Conservation (phyloP, 2,888 invertebrate genomes). For the Volucella zonaria region DNA sequence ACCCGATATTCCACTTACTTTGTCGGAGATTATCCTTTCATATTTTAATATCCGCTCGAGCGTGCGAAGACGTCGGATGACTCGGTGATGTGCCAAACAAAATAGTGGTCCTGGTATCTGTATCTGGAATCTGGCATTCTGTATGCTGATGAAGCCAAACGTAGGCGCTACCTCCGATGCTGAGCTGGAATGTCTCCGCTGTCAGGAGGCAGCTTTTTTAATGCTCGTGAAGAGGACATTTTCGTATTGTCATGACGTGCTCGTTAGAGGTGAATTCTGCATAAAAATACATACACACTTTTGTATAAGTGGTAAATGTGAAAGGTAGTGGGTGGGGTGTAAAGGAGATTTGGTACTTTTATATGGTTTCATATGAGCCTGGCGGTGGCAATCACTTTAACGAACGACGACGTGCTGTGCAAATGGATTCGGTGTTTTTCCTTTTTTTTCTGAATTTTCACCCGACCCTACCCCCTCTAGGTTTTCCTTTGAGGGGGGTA, state of each 20-base stretch:
- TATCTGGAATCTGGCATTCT: background rate
- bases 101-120: slow-evolving; percentile 50
- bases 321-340: background rate
- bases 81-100: slow-evolving; percentile 67
- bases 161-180: slow-evolving; percentile 24
- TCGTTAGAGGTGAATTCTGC: slow-evolving; percentile 69
- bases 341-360: background rate
- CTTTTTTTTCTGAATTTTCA: slow-evolving; percentile 23
- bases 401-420: slow-evolving; percentile 71
- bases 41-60: slow-evolving; percentile 73
- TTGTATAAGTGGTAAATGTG: background rate
- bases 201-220: slow-evolving; percentile 55
- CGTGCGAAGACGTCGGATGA: slow-evolving; percentile 71
- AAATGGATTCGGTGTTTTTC: slow-evolving; percentile 67
- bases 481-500: slow-evolving; percentile 16
- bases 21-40: slow-evolving; percentile 74
- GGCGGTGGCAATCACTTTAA: slow-evolving; percentile 69
- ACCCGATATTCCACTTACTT: slow-evolving; percentile 74
- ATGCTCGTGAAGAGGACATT: slow-evolving; percentile 43
- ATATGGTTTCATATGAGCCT: slow-evolving; percentile 44
- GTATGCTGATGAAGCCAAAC: background rate
- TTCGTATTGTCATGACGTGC: slow-evolving; percentile 70
- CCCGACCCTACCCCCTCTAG: background rate
- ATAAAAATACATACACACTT: slow-evolving; percentile 30
- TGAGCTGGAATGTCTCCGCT: slow-evolving; percentile 50